Evolutionary conservation across 2,113 vertebrate genomes (phyloP).

Genomic region (Chionomys nivalis): DNA sequence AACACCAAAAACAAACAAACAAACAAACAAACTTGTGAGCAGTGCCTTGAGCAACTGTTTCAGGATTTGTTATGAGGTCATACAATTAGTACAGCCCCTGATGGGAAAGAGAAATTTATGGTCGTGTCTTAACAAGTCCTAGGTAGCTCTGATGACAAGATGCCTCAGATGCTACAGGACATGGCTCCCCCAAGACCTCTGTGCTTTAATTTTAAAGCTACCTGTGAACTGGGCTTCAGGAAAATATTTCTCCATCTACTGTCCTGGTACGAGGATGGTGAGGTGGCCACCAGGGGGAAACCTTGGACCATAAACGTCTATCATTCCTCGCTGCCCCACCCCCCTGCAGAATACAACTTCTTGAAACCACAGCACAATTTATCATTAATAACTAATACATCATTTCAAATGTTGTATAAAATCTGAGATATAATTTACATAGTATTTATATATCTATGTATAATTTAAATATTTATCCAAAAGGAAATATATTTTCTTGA

Average conservation of each 20-base stretch:
- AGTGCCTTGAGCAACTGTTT: accelerated
- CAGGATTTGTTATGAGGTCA: neutral
- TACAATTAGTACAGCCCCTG: neutral
- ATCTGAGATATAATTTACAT: neutral
- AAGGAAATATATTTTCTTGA: neutral
- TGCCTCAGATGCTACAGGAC: too few relatives aligned
- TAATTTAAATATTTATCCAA: neutral
- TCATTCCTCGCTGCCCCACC: accelerated
- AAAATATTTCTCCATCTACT: neutral
- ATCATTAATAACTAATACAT: neutral
- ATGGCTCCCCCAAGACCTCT: neutral
- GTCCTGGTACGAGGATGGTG: neutral
- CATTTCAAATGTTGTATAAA: neutral
- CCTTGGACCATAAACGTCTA: constrained; percentile 65
- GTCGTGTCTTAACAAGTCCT: neutral
- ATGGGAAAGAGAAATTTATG: neutral
- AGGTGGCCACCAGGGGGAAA: constrained; percentile 71
- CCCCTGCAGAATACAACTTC: neutral
- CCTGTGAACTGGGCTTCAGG: neutral
- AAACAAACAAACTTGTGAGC: neutral
- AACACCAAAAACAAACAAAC: neutral
- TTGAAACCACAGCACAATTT: neutral
- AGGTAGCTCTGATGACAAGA: neutral
- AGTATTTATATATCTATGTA: neutral
- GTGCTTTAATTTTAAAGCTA: neutral